Evolutionary conservation across 2,888 invertebrate genomes (phyloP).

Genomic region (Conus canariensis): DNA sequence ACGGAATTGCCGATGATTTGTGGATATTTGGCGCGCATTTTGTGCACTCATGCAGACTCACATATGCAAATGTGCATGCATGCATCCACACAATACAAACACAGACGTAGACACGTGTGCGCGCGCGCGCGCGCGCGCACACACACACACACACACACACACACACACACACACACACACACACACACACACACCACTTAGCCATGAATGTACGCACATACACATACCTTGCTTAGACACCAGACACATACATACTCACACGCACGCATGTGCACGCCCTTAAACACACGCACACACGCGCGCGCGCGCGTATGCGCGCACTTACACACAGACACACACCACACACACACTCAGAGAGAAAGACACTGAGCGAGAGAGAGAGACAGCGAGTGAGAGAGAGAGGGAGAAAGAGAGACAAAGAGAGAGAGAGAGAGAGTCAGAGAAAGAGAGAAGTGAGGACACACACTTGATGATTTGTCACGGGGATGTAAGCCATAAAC

Average conservation of each 20-base stretch:
- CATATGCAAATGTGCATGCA: not conserved
- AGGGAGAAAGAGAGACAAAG: not conserved
- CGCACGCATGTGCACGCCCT: not conserved
- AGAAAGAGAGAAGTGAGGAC: not conserved
- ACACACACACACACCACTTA: not conserved
- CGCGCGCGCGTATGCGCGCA: not conserved
- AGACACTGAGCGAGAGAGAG: too few species aligned
- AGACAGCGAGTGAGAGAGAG: too few species aligned
- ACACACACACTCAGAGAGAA: not conserved
- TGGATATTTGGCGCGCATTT: too few species aligned
- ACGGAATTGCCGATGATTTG: too few species aligned
- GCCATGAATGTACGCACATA: too few species aligned
- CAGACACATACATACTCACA: not conserved
- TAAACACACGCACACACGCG: not conserved
- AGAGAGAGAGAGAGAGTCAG: not conserved
- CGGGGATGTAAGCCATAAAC: too few species aligned
- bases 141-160: not conserved
- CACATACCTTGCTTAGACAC: too few species aligned
- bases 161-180: not conserved
- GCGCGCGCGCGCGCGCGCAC: not conserved
- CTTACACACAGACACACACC: not conserved
- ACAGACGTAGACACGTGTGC: not conserved
- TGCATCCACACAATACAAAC: not conserved
- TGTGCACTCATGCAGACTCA: too few species aligned
- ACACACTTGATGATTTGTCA: not conserved